Base-by-base conservation (phyloP, 2,888 invertebrate genomes). In the Hypomecis punctinalis region DNA sequence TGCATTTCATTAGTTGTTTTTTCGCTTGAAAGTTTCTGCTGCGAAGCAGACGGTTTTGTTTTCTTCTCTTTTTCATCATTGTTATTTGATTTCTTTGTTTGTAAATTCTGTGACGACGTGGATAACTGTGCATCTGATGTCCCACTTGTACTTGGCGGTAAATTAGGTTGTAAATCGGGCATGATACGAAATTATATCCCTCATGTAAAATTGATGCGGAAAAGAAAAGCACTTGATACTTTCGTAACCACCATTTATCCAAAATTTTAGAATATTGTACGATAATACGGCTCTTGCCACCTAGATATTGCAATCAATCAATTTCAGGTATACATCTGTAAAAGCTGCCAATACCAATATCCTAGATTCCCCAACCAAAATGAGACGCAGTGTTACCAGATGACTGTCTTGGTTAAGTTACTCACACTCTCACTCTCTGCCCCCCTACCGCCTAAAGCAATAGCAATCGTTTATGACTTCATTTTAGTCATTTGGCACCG, bases 41-140 rank as follows among this genome's bases (percentile, higher is more conserved):
- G 60, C n/a, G 53, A 6, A 23, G 43, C 43, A 4, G 54, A 33
- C 35, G 45, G 39, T 6, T 58, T 58, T 55, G 33, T 9, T 9
- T 69, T 64, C 52, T 75, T 76, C 64, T 74, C 73, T 69, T 77
- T 76, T 70, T 78, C 76, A 68, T 71, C 64, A 63, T 77, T 79
- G 59, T 75, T 79, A 42, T 66, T 51, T 61, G 76, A 73, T 71
- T 70, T 79, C 75, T 81, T 81, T 59, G 77, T 72, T 65, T 76
- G 77, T 67, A 78, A 74, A 74, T 78, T 70, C 59, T 80, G 63
- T 68, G 69, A 80, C 75, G 78, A 81, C 79, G 83, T 81, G 78
- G 81, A 75, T 62, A 70, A 52, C 69, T 77, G 74, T 66, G 80
- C 76, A 72, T 76, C 78, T 62, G 83, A 78, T 73, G 82, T 75